Percentiles rank a stretch among this genome's conserved stretches.
Conservation (phyloP, 2,797 vertebrate species). For the Tapirus indicus region DNA sequence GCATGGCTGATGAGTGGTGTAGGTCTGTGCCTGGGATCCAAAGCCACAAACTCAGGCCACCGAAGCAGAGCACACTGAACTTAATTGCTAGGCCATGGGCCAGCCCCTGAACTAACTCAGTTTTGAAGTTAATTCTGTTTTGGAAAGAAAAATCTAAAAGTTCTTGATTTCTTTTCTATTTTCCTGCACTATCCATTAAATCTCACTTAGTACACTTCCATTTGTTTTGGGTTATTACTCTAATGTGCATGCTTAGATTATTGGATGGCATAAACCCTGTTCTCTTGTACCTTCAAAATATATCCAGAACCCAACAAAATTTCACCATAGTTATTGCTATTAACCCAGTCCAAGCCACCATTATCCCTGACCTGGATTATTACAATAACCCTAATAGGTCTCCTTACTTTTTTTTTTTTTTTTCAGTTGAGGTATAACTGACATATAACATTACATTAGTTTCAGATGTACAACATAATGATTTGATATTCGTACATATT, state of each 20-base stretch:
- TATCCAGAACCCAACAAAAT: neutral
- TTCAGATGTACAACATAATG: no score
- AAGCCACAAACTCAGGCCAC: no score
- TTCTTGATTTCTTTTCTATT: neutral
- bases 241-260: neutral
- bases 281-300: neutral
- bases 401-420: neutral
- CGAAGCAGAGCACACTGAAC: no score
- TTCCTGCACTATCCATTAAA: neutral
- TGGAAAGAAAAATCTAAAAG: neutral
- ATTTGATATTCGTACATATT: no score
- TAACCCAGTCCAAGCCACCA: neutral
- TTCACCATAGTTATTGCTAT: neutral
- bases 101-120: neutral
- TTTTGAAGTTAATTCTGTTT: constrained; percentile 11
- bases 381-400: neutral
- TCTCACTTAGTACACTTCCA: neutral
- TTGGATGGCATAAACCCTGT: neutral
- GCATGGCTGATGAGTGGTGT: no score
- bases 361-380: neutral
- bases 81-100: no score
- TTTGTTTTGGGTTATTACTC: neutral
- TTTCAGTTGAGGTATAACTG: no score
- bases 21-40: no score
- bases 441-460: no score